These are phyloP conservation scores for Turritopsis rubra DNA, from an alignment of 30 jellyfish, hydroid and myxozoan species.

Conservation along the genomic window DNA sequence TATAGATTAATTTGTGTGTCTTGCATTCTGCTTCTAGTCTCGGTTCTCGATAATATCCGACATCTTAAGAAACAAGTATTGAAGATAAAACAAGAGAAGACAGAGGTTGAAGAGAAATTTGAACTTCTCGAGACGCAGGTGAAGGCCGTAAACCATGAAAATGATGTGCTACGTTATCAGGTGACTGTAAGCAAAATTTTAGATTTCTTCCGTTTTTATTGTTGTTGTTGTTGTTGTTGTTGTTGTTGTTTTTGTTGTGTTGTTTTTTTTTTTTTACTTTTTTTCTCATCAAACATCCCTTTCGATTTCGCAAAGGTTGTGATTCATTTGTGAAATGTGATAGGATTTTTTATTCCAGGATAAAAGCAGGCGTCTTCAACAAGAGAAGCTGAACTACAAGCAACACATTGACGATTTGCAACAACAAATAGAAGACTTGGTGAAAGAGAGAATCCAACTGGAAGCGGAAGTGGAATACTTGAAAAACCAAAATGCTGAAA, in stretches of 20 bases:
- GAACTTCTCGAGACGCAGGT: slow-evolving; percentile 46
- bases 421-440: slow-evolving; percentile 68
- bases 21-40: slow-evolving; percentile 5
- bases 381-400: slow-evolving; percentile 59
- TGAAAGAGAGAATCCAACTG: slow-evolving; percentile 74
- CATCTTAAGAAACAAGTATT: slow-evolving; percentile 17
- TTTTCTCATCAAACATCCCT: no score
- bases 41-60: slow-evolving; percentile 16
- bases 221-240: no score
- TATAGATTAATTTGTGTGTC: background rate
- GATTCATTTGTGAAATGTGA: background rate
- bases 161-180: slow-evolving; percentile 39
- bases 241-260: no score
- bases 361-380: slow-evolving; percentile 38
- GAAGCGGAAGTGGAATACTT: slow-evolving; percentile 88
- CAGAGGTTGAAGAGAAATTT: slow-evolving; percentile 52
- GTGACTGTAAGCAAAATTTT: background rate
- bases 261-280: no score
- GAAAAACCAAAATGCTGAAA: slow-evolving; percentile 82
- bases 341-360: background rate
- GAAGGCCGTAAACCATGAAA: slow-evolving; percentile 50
- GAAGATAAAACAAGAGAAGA: slow-evolving; percentile 63
- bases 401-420: slow-evolving; percentile 59
- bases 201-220: no score
- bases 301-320: no score